Evolutionary conservation across 2,888 invertebrate species (phyloP), one percentile per base, ranked within the genome.

Genomic region (Trichopoda pennipes): DNA sequence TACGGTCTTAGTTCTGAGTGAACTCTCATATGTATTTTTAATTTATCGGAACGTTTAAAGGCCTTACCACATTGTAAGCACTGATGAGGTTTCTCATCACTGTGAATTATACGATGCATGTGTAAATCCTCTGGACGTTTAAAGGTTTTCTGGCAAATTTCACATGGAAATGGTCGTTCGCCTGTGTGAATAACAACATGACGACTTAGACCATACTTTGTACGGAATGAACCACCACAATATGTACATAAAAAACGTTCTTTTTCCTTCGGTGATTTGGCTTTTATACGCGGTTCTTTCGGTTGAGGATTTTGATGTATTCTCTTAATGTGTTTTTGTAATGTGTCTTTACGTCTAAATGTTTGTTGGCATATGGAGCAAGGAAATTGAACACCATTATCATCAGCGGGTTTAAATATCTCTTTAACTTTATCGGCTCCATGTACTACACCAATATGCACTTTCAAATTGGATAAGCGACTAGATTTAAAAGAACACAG

Each of bases 41-140:
- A 85, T 49, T 88, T 88, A 72, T 88, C 88, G 21, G 87, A 87
- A 38, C 88, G 88, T 32, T 87, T 70, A 55, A 88, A 88, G 19
- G 86, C 81, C 58, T 87, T 88, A 7, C 85, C 87, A 55, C 88
- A 88, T 12, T 70, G 80, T 0, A 85, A 72, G 47, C 88, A 88
- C n/a, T 85, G 84, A 32, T 74, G 85, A 0, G 80, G 66, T 9
- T 87, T 86, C 12, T 85, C 85, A 69, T 80, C 90, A 0, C 90
- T 89, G 0, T 89, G 89, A 87, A 93, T 93, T 53, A 94, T 91
- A 63, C 94, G 92, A 86, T 95, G 95, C 74, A 93, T 93, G 87
- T 94, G 94, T 60, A 95, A 89, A 28, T 93, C 93, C 14, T 93
- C 93, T n/a, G 93, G 93, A 91, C 95, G 94, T 86, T 95, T 95